Evolutionary conservation across 2,888 invertebrate genomes (phyloP).

Genomic region (Amphipoea oculea): DNA sequence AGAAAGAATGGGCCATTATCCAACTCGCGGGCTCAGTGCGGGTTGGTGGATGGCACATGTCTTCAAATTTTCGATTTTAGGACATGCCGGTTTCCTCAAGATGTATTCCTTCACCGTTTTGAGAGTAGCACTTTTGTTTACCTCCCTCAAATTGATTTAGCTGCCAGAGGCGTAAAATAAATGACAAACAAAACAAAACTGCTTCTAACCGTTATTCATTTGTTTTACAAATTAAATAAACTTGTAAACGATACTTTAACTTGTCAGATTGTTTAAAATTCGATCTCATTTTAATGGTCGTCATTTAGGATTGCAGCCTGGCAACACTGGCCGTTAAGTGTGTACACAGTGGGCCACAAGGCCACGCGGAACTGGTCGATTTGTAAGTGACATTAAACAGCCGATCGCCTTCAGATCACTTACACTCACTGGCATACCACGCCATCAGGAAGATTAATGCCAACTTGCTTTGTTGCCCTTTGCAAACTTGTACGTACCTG

Average conservation of each 20-base stretch:
- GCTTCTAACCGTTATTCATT: neutral
- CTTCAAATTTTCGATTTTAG: neutral
- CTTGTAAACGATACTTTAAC: neutral
- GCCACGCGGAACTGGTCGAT: slow-evolving; percentile 77
- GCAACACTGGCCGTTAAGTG: slow-evolving; percentile 16
- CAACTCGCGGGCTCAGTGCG: neutral
- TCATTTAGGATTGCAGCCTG: slow-evolving; percentile 26
- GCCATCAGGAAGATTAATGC: slow-evolving; percentile 60
- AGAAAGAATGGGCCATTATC: neutral
- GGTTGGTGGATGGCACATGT: neutral
- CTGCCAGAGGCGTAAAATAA: slow-evolving; percentile 17
- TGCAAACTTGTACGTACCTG: slow-evolving; percentile 60
- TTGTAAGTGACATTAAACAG: slow-evolving; percentile 78
- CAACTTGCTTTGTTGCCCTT: slow-evolving; percentile 59
- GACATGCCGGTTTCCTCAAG: neutral
- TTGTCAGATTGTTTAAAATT: slow-evolving; percentile 6
- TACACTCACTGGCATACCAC: slow-evolving; percentile 64
- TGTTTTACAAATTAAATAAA: neutral
- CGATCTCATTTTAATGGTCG: slow-evolving; percentile 1
- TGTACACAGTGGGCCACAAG: slow-evolving; percentile 71
- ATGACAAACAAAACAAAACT: neutral
- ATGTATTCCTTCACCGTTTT: neutral
- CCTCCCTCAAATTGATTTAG: neutral
- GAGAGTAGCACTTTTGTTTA: slow-evolving; percentile 3
- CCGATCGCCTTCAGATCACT: slow-evolving; percentile 75